phyloP scores from a whole-genome alignment of 2,888 invertebrate genomes.

The Ectemnius cavifrons region DNA sequence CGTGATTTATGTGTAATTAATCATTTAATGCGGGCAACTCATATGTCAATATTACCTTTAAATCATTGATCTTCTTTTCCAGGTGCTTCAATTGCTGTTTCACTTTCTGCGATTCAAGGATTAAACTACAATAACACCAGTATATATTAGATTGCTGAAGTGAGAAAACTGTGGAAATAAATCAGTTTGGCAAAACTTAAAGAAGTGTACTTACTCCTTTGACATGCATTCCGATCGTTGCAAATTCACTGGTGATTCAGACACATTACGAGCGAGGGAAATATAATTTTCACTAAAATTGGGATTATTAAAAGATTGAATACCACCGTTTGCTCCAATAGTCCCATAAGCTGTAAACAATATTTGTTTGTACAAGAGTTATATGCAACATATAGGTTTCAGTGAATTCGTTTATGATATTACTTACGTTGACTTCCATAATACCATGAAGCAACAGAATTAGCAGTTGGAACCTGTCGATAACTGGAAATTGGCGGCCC shows the following conservation, averaged over 20 bases:
- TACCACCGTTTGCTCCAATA: slow-evolving; percentile 68
- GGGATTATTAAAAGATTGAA: slow-evolving; percentile 69
- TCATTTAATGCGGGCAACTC: background rate
- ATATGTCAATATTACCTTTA: slow-evolving; percentile 75
- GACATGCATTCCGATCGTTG: slow-evolving; percentile 75
- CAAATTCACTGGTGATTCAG: slow-evolving; percentile 69
- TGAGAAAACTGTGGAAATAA: slow-evolving; percentile 8
- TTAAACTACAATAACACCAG: slow-evolving; percentile 68
- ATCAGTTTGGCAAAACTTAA: background rate
- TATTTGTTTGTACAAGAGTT: slow-evolving; percentile 1
- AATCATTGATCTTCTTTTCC: slow-evolving; percentile 82
- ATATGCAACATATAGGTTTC: background rate
- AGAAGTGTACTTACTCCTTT: slow-evolving; percentile 72
- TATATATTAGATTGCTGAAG: slow-evolving; percentile 14
- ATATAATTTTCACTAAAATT: slow-evolving; percentile 79
- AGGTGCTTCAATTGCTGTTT: slow-evolving; percentile 81
- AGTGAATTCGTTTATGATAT: background rate
- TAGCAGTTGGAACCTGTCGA: slow-evolving; percentile 79
- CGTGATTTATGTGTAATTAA: background rate
- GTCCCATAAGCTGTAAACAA: slow-evolving; percentile 67
- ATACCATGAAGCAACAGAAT: slow-evolving; percentile 79
- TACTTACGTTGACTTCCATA: slow-evolving; percentile 75
- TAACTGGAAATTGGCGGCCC: slow-evolving; percentile 71
- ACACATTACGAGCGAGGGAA: slow-evolving; percentile 76
- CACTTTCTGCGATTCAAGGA: slow-evolving; percentile 82